phyloP scores from a whole-genome alignment of 1,140 invertebrate genomes.

The Eciton burchellii region DNA sequence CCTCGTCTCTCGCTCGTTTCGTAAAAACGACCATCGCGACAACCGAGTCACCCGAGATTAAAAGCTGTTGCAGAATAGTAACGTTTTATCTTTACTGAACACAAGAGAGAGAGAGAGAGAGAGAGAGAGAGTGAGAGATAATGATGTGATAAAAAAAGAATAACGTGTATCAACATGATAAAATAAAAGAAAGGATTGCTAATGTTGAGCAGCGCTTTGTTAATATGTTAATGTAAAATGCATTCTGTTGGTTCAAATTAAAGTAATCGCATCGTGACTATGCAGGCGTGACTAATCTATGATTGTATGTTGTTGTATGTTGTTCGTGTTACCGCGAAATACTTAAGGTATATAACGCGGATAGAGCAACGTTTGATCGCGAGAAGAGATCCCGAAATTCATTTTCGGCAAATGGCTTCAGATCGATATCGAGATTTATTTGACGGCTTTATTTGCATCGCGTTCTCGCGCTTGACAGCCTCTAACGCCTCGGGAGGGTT shows the following conservation, averaged over 20 bases:
- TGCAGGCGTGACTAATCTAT: not conserved
- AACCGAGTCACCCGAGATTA: not conserved
- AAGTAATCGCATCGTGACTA: not conserved
- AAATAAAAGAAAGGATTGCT: not conserved
- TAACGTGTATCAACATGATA: no score
- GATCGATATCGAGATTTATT: constrained; percentile 85
- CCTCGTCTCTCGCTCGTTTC: no score
- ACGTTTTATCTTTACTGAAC: not conserved
- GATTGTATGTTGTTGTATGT: not conserved
- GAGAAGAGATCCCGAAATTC: not conserved
- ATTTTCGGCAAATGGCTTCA: constrained; percentile 44
- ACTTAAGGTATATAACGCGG: not conserved
- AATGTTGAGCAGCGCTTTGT: not conserved
- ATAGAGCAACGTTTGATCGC: not conserved
- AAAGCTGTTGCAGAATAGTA: not conserved
- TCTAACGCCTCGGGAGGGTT: constrained; percentile 42
- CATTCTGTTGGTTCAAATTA: constrained; percentile 7
- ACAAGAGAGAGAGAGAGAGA: no score
- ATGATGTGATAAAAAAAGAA: no score
- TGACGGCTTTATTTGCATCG: constrained; percentile 83
- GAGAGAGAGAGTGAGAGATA: no score
- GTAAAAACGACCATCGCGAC: no score
- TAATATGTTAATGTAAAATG: not conserved
- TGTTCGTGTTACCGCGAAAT: not conserved
- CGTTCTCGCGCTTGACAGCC: constrained; percentile 71